Evolutionary conservation across 2,888 invertebrate genomes (phyloP).

Genomic region (Melinopterus prodromus): DNA sequence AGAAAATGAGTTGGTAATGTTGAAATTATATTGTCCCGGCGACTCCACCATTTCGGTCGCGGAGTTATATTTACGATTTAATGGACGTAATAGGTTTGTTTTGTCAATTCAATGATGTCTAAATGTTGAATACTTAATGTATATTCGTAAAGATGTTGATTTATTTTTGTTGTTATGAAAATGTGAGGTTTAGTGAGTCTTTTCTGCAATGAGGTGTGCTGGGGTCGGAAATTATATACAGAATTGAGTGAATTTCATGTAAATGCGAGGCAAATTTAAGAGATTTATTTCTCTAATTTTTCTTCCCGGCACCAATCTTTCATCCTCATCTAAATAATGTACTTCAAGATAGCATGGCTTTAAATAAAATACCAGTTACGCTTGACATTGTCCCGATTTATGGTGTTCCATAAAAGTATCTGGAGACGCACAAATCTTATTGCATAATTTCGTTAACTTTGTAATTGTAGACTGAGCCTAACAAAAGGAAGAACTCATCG

Average conservation of each 20-base stretch:
- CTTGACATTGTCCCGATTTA: not conserved
- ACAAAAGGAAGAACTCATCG: not conserved
- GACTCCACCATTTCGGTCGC: too few species aligned
- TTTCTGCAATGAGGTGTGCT: not conserved
- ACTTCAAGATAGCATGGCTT: not conserved
- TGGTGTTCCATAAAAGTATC: not conserved
- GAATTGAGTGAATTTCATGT: not conserved
- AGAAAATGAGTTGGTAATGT: too few species aligned
- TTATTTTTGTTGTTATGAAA: not conserved
- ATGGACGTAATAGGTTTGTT: too few species aligned
- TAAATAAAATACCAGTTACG: not conserved
- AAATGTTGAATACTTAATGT: too few species aligned
- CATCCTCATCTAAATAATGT: conserved; percentile 4
- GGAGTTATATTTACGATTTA: too few species aligned
- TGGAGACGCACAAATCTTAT: too few species aligned
- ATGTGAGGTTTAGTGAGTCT: not conserved
- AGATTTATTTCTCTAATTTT: conserved; percentile 4
- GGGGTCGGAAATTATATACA: not conserved
- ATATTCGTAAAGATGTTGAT: not conserved
- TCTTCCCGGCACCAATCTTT: not conserved
- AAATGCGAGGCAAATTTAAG: not conserved
- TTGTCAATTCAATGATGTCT: too few species aligned
- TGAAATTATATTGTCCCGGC: not conserved
- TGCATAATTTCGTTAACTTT: too few species aligned
- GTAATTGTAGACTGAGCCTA: too few species aligned